Evolutionary conservation across 1,140 invertebrate genomes (phyloP).

Genomic region (Meteorus sp.): DNA sequence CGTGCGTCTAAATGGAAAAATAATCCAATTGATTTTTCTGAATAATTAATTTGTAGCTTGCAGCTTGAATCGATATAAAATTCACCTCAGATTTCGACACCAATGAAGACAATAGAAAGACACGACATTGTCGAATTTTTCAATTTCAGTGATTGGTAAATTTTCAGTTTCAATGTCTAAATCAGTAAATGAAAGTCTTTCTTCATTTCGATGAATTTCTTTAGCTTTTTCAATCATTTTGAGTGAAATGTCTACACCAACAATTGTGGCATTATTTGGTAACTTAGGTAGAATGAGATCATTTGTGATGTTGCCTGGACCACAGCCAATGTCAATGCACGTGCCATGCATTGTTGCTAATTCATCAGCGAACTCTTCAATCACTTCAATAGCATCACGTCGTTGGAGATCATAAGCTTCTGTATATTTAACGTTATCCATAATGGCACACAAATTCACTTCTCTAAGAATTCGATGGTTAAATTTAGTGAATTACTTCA

Average conservation of each 20-base stretch:
- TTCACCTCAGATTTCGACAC: constrained; percentile 73
- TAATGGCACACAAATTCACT: constrained; percentile 37
- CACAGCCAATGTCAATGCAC: constrained; percentile 78
- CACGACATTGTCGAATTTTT: constrained; percentile 71
- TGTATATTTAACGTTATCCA: constrained; percentile 69
- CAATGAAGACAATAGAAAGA: constrained; percentile 85
- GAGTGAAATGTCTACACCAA: constrained; percentile 67
- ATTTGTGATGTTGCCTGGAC: constrained; percentile 73
- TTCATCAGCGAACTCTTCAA: constrained; percentile 67
- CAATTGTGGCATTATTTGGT: constrained; percentile 50
- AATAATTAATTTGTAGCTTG: background rate
- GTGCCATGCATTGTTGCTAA: constrained; percentile 52
- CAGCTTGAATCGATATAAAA: no score
- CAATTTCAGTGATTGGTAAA: constrained; percentile 56
- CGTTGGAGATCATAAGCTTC: constrained; percentile 68
- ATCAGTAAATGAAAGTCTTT: constrained; percentile 63
- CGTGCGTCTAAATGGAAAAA: constrained; percentile 55
- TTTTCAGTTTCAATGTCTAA: constrained; percentile 67
- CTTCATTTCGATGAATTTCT: constrained; percentile 54
- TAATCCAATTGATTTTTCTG: background rate
- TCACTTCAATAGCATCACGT: constrained; percentile 66
- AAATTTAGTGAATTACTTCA: constrained; percentile 17
- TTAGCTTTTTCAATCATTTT: constrained; percentile 72
- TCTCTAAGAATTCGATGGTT: background rate
- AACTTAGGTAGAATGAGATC: constrained; percentile 68